Percentiles rank a stretch among this genome's conserved stretches.
Evolutionary conservation across 2,888 invertebrate genomes (phyloP).

Genomic region (Toxonevra muliebris): DNA sequence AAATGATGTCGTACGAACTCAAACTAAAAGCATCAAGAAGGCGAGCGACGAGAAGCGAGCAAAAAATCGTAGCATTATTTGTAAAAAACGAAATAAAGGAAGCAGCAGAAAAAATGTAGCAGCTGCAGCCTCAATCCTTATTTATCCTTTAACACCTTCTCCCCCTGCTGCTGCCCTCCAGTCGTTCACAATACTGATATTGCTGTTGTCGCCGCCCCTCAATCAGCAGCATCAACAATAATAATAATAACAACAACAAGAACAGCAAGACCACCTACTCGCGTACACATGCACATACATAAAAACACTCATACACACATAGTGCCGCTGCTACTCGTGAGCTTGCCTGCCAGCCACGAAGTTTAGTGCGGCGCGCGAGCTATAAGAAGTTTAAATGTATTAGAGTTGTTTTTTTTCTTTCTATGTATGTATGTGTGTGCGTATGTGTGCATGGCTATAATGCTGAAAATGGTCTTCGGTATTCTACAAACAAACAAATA

Average conservation of each 20-base stretch:
- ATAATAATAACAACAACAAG: constrained; percentile 9
- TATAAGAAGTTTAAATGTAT: constrained; percentile 53
- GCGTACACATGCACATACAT: neutral
- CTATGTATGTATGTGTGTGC: constrained; percentile 13
- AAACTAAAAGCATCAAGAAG: constrained; percentile 38
- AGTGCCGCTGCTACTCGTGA: too few species aligned
- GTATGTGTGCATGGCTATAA: constrained; percentile 42
- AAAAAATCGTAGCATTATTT: neutral
- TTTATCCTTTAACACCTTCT: constrained; percentile 48
- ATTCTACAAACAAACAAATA: constrained; percentile 45
- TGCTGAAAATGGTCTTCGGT: constrained; percentile 46
- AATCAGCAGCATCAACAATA: constrained; percentile 8
- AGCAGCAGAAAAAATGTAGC: constrained; percentile 40
- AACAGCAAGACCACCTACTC: neutral
- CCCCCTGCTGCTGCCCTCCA: constrained; percentile 6
- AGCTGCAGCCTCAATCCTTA: constrained; percentile 52
- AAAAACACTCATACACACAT: neutral
- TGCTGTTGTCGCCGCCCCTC: neutral
- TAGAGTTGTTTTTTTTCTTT: constrained; percentile 32
- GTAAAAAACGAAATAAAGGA: neutral
- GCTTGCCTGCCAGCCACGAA: neutral
- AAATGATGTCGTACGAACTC: constrained; percentile 61
- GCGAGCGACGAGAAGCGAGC: constrained; percentile 32
- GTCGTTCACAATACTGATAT: neutral
- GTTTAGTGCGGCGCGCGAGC: constrained; percentile 13